Conservation (phyloP, 2,797 vertebrate species). For the Amblyraja radiata region DNA sequence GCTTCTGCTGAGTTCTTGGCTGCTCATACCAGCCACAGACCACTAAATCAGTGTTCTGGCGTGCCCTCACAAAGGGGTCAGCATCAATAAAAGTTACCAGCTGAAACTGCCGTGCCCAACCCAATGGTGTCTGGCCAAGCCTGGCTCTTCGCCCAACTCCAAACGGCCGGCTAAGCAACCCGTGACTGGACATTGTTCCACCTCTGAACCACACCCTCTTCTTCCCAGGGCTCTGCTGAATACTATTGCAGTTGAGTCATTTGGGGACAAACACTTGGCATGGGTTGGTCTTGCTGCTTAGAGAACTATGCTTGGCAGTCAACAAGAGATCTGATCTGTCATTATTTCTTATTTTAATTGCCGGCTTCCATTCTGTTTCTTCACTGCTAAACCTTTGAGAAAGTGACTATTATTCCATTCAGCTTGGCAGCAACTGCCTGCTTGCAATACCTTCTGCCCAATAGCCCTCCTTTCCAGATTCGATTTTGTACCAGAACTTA, state of each 20-base stretch:
- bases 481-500: not conserved
- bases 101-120: not conserved
- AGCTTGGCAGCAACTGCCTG: not conserved
- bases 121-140: not conserved
- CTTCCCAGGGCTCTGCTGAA: not conserved
- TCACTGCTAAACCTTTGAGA: not conserved
- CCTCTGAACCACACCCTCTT: not conserved
- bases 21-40: not conserved
- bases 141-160: not conserved
- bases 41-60: not conserved
- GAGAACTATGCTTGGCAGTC: not conserved
- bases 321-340: not conserved
- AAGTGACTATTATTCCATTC: not conserved
- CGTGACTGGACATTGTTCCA: not conserved
- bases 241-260: not conserved
- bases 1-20: not conserved
- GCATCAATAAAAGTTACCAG: not conserved
- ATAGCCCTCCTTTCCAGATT: not conserved
- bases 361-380: not conserved
- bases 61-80: not conserved
- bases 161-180: not conserved
- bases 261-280: not conserved
- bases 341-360: not conserved
- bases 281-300: not conserved
- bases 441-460: not conserved